These are phyloP conservation scores for Anoplophora glabripennis DNA, from an alignment of 1,140 invertebrate species.

Conservation along the genomic window DNA sequence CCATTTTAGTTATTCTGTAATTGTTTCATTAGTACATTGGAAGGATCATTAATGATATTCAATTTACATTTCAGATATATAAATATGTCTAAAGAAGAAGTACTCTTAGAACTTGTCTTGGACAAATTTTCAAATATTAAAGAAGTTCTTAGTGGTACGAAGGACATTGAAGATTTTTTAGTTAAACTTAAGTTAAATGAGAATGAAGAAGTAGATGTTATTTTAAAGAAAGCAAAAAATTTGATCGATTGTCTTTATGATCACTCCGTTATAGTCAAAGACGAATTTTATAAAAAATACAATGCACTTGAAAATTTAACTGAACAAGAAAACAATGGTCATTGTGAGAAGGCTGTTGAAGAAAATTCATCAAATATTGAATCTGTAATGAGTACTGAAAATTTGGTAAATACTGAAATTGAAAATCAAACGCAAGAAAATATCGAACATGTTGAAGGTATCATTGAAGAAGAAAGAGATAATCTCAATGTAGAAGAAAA, in stretches of 20 bases:
- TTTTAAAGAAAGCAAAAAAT: conserved; percentile 12
- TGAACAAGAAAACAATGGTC: background rate
- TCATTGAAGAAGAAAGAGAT: too few relatives aligned
- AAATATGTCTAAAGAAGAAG: conserved; percentile 8
- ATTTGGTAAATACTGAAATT: too few relatives aligned
- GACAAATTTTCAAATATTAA: conserved; percentile 14
- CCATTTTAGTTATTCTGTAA: conserved; percentile 3
- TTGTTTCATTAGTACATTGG: too few relatives aligned
- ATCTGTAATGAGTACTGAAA: background rate
- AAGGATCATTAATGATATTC: conserved; percentile 3
- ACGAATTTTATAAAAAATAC: conserved; percentile 12
- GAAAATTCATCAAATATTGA: background rate
- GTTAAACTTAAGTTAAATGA: background rate
- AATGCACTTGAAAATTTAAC: background rate
- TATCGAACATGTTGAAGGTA: too few relatives aligned
- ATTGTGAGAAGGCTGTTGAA: background rate
- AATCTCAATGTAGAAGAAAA: too few relatives aligned
- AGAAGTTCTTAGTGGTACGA: conserved; percentile 1
- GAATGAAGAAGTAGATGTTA: background rate
- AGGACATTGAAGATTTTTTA: conserved; percentile 14
- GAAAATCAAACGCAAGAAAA: too few relatives aligned
- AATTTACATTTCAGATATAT: conserved; percentile 11
- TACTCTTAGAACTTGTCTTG: conserved; percentile 9
- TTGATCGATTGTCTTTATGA: conserved; percentile 10
- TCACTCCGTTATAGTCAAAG: conserved; percentile 6